Evolutionary conservation across 1,140 invertebrate species (phyloP).

Genomic region (Proales similis): DNA sequence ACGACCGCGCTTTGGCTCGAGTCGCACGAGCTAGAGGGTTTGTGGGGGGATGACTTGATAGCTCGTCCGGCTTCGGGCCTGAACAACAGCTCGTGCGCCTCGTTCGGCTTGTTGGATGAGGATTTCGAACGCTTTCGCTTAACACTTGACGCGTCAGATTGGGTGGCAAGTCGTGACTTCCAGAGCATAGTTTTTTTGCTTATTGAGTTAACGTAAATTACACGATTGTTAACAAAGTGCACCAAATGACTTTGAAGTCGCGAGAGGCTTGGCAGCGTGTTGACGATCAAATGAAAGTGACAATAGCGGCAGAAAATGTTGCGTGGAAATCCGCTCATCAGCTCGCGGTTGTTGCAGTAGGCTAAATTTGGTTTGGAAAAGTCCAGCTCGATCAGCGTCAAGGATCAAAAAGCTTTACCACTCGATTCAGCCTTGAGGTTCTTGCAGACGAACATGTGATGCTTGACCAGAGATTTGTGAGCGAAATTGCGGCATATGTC

Average conservation of each 20-base stretch:
- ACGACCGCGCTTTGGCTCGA: not conserved
- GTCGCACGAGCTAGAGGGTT: not conserved
- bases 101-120: too few relatives aligned
- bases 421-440: constrained; percentile 4
- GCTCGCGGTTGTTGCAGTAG: too few relatives aligned
- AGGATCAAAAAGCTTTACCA: too few relatives aligned
- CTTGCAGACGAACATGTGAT: constrained; percentile 37
- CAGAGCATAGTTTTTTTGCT: constrained; percentile 36
- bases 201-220: constrained; percentile 33
- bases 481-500: constrained; percentile 17
- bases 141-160: too few relatives aligned
- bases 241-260: constrained; percentile 26
- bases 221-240: constrained; percentile 36
- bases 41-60: not conserved
- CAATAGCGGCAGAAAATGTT: constrained; percentile 34
- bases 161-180: constrained; percentile 8
- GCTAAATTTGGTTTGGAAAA: too few relatives aligned
- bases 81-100: too few relatives aligned
- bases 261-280: constrained; percentile 19
- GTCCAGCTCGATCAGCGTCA: too few relatives aligned
- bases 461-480: constrained; percentile 20
- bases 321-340: too few relatives aligned
- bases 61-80: too few relatives aligned
- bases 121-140: too few relatives aligned
- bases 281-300: constrained; percentile 23